Base-by-base conservation (phyloP, 2,797 vertebrate genomes). In the Lateolabrax maculatus region DNA sequence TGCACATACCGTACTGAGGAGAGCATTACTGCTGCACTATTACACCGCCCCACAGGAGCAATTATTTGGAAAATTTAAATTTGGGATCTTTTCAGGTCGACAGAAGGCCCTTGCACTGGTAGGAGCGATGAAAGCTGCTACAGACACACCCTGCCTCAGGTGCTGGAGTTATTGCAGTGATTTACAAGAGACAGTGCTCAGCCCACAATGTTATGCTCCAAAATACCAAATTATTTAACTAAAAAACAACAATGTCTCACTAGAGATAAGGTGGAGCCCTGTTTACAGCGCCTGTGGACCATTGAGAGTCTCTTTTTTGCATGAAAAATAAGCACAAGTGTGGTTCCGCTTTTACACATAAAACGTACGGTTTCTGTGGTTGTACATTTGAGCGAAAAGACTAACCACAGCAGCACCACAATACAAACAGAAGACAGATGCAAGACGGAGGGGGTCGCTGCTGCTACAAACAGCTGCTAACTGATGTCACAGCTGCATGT, bases 401-500 rank as follows among this genome's bases (percentile, higher is more conserved):
- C n/a, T 37, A 29, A 39, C 43, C 25, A 2, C 25, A 62, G 43
- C n/a, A 55, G 41, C 13, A 29, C 9, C 11, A 19, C 23, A 66
- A 23, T 2, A 60, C 36, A 78, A 61, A 71, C 21, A 64, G 25
- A 44, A 36, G 61, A 71, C 64, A 80, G 71, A 88, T 71, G 71
- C 37, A 81, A 62, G 77, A 49, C 65, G 67, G 58, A 79, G 49
- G 76, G 48, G 77, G 75, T 10, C 19, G 48, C 44, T 75, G 49
- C 74, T 43, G 79, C 74, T 58, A 4, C 31, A 65, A 78, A 81
- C 89, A 88, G 83, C 89, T 85, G 89, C 75, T 80, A 51, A 74
- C 78, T 18, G 39, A 57, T 80, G 73, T 73, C 79, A 44, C 27
- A 65, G 61, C 71, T 73, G 78, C 52, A 67, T 74, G 79, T 87